Conservation (phyloP, 2,888 invertebrate genomes). For the Coleophora flavipennella region DNA sequence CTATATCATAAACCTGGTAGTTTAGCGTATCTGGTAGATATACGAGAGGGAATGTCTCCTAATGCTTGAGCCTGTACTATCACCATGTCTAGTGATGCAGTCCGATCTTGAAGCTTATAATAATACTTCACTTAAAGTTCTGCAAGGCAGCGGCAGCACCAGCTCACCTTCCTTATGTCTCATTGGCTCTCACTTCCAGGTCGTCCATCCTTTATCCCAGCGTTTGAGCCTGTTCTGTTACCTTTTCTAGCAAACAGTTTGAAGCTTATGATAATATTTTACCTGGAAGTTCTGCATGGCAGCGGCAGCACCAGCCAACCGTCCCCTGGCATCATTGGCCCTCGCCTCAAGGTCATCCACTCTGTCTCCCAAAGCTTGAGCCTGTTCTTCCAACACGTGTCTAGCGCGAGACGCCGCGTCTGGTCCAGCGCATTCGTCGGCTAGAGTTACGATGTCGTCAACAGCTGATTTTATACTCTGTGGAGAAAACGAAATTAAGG, state of each 20-base stretch:
- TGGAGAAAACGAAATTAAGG: too few relatives aligned
- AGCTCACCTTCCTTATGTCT: conserved; percentile 84
- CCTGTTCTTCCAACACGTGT: conserved; percentile 81
- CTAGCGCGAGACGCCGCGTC: conserved; percentile 84
- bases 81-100: too few relatives aligned
- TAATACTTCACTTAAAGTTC: conserved; percentile 90
- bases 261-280: conserved; percentile 15
- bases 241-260: too few relatives aligned
- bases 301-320: conserved; percentile 87
- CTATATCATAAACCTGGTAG: too few relatives aligned
- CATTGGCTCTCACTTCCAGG: conserved; percentile 82
- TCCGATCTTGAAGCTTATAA: too few relatives aligned
- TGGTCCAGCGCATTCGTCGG: conserved; percentile 77
- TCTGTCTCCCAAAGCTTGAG: conserved; percentile 82
- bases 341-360: conserved; percentile 83
- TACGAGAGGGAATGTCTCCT: too few relatives aligned
- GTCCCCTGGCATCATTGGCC: conserved; percentile 83
- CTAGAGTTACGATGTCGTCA: conserved; percentile 76
- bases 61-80: conserved; percentile 84
- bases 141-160: conserved; percentile 90
- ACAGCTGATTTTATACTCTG: conserved; percentile 76
- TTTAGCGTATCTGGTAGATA: too few relatives aligned
- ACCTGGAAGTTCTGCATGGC: conserved; percentile 90
- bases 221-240: conserved; percentile 83
- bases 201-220: conserved; percentile 84